Evolutionary conservation across 1,140 invertebrate genomes (phyloP), one percentile per base, ranked within the genome.

Genomic region (Neelides sp.): DNA sequence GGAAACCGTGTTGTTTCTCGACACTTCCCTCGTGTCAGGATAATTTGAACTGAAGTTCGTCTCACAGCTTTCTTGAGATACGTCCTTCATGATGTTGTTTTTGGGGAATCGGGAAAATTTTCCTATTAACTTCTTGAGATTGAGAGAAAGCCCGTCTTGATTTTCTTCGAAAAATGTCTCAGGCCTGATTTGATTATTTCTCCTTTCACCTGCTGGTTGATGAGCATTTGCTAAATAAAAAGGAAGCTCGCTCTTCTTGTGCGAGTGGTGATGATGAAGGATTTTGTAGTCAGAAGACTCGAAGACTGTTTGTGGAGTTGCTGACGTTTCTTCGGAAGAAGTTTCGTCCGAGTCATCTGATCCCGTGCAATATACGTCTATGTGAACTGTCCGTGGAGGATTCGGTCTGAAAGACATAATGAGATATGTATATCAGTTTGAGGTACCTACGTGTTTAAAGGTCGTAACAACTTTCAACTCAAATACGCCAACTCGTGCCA

Each of bases 331-430:
- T 4, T 66, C 63, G 10, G 66, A 71, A 26, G 70, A 69, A 2
- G 61, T 62, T 19, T 47, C 58, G n/a, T 70, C 65, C 22, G 62
- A 62, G 5, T 55, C 69, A 54, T 81, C 80, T 2, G 79, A 78
- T 1, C 77, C 79, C 0, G 79, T 82, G 61, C 81, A 83, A 57
- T 83, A 83, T 3, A 83, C 81, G 65, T 83, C 80, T 32, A 83
- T 83, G 59, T 83, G 80, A 13, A 83, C 79, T 1, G 80, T 83
- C 43, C 79, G 68, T 2, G 78, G 76, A 58, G 79, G 51, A 39
- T 44, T 22, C 3, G 20, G 28, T 35, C 54, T n/a, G 28, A 39
- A 17, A 26, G 17, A 2, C 22, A 5, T 10, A 10, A 39, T 10
- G 5, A 39, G 7, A 19, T 4, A 39, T 13, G 10, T 7, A 39